phyloP scores from a whole-genome alignment of 2,888 invertebrate genomes.

The Mythimna albipuncta region DNA sequence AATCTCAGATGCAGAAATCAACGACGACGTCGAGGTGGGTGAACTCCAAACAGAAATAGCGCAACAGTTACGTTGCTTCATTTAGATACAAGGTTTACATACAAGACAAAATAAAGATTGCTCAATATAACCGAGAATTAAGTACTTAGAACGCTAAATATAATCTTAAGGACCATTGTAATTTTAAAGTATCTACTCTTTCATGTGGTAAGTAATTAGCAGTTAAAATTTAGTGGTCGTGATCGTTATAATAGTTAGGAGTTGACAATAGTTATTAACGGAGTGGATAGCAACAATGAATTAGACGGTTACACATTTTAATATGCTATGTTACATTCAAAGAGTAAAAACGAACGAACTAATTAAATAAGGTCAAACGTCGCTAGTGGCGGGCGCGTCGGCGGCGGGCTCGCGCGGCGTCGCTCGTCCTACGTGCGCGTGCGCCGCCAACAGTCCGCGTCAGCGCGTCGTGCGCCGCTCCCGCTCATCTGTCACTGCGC shows the following conservation, averaged over 20 bases:
- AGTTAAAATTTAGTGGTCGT: slow-evolving; percentile 3
- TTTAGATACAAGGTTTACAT: slow-evolving; percentile 71
- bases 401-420: slow-evolving; percentile 62
- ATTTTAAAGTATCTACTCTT: slow-evolving; percentile 2
- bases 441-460: slow-evolving; percentile 75
- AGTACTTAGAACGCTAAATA: neutral
- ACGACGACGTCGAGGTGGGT: slow-evolving; percentile 79
- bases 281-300: slow-evolving; percentile 85
- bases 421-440: slow-evolving; percentile 72
- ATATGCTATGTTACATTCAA: slow-evolving; percentile 86
- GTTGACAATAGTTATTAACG: slow-evolving; percentile 68
- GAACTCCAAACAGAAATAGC: slow-evolving; percentile 86
- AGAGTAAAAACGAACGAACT: slow-evolving; percentile 90
- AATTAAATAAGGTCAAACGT: slow-evolving; percentile 91
- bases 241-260: slow-evolving; percentile 33
- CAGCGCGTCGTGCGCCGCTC: slow-evolving; percentile 73
- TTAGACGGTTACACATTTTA: slow-evolving; percentile 86
- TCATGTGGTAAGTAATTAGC: slow-evolving; percentile 38
- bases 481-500: slow-evolving; percentile 63
- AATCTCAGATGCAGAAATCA: slow-evolving; percentile 77
- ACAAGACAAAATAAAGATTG: slow-evolving; percentile 50
- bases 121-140: slow-evolving; percentile 9
- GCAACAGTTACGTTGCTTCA: slow-evolving; percentile 75
- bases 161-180: neutral
- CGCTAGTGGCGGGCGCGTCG: slow-evolving; percentile 69